Conservation (phyloP, 2,113 vertebrate genomes). For the Gobiocypris rarus region DNA sequence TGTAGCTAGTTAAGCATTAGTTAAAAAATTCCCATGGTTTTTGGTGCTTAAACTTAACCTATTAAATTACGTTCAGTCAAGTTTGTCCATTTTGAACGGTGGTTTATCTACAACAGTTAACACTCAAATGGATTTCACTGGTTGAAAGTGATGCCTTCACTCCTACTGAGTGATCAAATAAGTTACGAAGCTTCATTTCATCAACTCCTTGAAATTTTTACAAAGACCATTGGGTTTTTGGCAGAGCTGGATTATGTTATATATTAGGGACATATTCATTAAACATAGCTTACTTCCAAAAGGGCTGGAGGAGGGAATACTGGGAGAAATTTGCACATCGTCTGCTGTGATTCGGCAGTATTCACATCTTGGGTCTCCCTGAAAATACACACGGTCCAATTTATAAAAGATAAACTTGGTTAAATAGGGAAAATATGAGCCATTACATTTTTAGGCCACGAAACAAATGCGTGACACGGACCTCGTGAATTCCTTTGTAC, state of each 20-base stretch:
- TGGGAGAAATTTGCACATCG: slow-evolving; percentile 63
- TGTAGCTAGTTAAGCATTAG: too few species aligned
- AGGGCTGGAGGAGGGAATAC: slow-evolving; percentile 36
- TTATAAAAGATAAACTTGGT: background rate
- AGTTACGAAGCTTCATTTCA: too few species aligned
- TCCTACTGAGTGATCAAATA: too few species aligned
- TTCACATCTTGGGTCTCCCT: slow-evolving; percentile 71
- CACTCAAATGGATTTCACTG: background rate
- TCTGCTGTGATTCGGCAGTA: slow-evolving; percentile 74
- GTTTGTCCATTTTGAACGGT: background rate
- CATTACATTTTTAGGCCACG: background rate
- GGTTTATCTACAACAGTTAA: background rate
- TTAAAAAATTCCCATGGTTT: too few species aligned
- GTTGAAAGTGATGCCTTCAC: background rate
- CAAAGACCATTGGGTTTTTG: background rate
- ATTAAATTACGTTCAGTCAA: background rate
- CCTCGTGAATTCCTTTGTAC: background rate
- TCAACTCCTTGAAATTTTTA: too few species aligned
- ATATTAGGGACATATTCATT: background rate
- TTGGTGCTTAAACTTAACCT: too few species aligned
- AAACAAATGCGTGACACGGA: background rate
- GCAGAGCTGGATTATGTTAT: background rate
- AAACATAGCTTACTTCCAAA: slow-evolving; percentile 73
- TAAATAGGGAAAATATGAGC: background rate
- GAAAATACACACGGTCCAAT: background rate